Base-by-base conservation (phyloP, 1,140 invertebrate species). In the Drosophila nigrodunni region DNA sequence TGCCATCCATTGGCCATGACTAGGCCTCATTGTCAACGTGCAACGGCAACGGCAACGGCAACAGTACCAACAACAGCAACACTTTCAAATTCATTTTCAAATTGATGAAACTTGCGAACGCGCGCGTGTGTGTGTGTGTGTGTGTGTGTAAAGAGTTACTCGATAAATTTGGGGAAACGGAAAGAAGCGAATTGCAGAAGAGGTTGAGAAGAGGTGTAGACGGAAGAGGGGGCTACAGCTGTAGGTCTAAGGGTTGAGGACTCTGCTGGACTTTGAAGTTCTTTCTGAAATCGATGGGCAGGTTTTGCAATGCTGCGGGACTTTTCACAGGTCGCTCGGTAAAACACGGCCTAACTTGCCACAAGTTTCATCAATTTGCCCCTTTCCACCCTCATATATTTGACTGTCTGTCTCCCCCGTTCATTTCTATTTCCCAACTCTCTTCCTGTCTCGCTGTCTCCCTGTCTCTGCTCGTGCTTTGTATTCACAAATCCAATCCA, bases 61-160 rank as follows among this genome's bases (percentile, higher is more conserved):
- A 30, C 41, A 74, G 37, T 64, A 77, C 76, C 70, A 74, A 60
- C 58, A 65, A 60, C 61, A 68, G 50, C 72, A 77, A 87, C 82
- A 87, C 83, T 88, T 88, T 87, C 85, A 87, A 87, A 87, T 87
- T 87, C 83, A 87, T 87, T 87, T 87, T 87, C 82, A 80, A 88
- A 87, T 87, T 87, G 82, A 87, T 87, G 83, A 87, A 87, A 87
- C 71, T 79, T 70, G 76, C 66, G 68, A 62, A 39, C 44, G 39
- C 39, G 18, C 41, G 47, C 25, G 44, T n/a, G 47, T 64, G 43
- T 13, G 54, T 35, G 52, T 35, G 52, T 65, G 21, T 18, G 62
- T 52, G 46, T 44, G 62, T 18, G 15, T 34, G 39, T 21, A 67
- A 49, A 68, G 54, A 57, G 65, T 43, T 60, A 60, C 58, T 70